Conservation (phyloP, 23 tunicate species). For the Trididemnum nubilum region DNA sequence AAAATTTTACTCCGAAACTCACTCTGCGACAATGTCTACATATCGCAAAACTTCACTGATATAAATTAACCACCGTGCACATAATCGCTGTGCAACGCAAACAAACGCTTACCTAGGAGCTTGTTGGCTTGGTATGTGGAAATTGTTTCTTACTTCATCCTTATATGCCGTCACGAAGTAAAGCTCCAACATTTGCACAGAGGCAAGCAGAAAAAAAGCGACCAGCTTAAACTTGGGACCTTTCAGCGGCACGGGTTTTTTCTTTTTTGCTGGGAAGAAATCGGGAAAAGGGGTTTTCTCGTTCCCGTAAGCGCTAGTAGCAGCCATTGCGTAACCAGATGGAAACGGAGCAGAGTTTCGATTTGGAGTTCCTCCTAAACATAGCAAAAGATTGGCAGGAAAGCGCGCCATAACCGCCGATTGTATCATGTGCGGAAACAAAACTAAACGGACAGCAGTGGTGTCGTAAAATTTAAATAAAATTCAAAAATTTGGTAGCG, state of each 20-base stretch:
- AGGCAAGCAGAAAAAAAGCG: constrained; percentile 36
- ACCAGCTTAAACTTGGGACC: constrained; percentile 36
- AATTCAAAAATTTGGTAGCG: too few species aligned
- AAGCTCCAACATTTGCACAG: constrained; percentile 36
- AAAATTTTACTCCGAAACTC: too few species aligned
- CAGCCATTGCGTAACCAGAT: neutral
- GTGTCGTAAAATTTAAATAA: too few species aligned
- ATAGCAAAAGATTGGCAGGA: too few species aligned
- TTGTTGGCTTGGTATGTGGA: neutral
- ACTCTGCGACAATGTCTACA: too few species aligned
- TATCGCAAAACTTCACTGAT: too few species aligned
- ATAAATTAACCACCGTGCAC: too few species aligned
- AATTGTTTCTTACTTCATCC: neutral
- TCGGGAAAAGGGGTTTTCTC: neutral
- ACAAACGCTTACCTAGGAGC: neutral
- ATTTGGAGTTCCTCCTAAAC: too few species aligned
- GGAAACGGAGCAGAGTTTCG: constrained; percentile 4
- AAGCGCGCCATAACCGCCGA: too few species aligned
- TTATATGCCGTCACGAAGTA: constrained; percentile 26
- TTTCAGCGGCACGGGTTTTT: constrained; percentile 31
- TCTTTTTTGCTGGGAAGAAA: neutral
- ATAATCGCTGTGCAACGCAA: too few species aligned
- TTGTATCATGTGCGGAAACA: too few species aligned
- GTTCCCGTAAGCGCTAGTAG: neutral
- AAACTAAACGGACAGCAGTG: too few species aligned